Evolutionary conservation across 2,113 vertebrate species (phyloP).

Genomic region (Vimba vimba): DNA sequence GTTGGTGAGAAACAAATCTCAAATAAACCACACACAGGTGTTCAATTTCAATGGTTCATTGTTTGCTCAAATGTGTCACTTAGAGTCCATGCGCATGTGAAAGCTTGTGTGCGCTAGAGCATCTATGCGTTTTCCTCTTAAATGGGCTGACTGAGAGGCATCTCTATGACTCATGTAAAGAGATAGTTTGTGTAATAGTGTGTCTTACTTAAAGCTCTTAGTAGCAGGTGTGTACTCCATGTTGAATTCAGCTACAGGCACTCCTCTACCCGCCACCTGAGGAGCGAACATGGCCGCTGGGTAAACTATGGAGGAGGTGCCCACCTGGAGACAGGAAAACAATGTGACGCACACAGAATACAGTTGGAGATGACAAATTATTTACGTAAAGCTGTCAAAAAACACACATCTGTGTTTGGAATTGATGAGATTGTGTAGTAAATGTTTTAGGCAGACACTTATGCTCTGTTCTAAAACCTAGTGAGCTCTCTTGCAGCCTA

Average conservation of each 20-base stretch:
- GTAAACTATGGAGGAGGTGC: slow-evolving; percentile 94
- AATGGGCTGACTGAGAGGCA: not conserved
- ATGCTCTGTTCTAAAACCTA: not conserved
- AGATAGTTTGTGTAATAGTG: slow-evolving; percentile 4
- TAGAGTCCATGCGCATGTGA: not conserved
- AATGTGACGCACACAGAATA: slow-evolving; percentile 1
- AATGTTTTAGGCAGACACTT: slow-evolving; percentile 1
- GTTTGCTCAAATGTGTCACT: slow-evolving; percentile 5
- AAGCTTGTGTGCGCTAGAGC: not conserved
- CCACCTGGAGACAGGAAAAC: slow-evolving; percentile 78
- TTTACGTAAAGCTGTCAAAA: not conserved
- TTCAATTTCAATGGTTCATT: not conserved
- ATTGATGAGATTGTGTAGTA: not conserved
- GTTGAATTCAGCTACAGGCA: slow-evolving; percentile 96
- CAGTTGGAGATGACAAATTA: not conserved
- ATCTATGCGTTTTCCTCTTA: not conserved
- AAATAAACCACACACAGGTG: slow-evolving; percentile 15
- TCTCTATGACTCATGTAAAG: not conserved
- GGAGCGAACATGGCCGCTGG: slow-evolving; percentile 97
- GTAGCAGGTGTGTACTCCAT: slow-evolving; percentile 89
- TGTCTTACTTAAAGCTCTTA: slow-evolving; percentile 81
- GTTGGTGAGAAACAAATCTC: slow-evolving; percentile 46
- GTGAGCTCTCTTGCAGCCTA: no score
- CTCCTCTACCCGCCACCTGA: slow-evolving; percentile 87
- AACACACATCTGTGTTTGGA: not conserved